Conservation (phyloP, 2,113 vertebrate species). For the Trachemys scripta region DNA sequence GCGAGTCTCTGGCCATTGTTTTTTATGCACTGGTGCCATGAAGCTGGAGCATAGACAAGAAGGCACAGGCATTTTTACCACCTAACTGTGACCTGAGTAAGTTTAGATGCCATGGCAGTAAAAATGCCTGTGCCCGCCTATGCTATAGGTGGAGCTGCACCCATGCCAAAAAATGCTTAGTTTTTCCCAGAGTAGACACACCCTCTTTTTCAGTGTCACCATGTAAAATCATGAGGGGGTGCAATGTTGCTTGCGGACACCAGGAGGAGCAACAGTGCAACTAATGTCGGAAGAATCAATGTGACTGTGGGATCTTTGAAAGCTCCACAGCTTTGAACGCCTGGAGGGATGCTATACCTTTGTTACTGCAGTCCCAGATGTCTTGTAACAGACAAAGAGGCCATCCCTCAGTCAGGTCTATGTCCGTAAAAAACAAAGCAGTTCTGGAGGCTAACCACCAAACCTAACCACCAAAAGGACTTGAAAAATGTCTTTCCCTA, state of each 20-base stretch:
- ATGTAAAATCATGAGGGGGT: background rate
- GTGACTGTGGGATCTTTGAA: rapidly evolving
- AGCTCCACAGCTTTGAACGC: background rate
- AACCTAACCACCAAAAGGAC: background rate
- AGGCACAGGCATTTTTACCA: rapidly evolving
- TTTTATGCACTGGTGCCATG: background rate
- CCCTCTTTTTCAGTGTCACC: background rate
- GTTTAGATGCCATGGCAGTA: background rate
- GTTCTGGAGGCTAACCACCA: background rate
- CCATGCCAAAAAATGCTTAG: background rate
- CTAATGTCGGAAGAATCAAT: background rate
- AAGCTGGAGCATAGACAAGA: background rate
- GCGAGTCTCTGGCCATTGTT: background rate
- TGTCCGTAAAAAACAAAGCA: background rate
- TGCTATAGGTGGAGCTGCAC: background rate
- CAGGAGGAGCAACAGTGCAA: slow-evolving; percentile 49
- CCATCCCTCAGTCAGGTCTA: background rate
- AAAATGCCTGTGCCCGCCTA: background rate
- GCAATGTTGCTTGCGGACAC: slow-evolving; percentile 35
- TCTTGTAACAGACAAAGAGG: background rate
- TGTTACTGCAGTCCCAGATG: rapidly evolving
- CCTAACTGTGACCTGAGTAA: background rate
- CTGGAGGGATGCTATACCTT: background rate
- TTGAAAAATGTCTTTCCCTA: background rate
- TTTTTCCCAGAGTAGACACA: background rate